These are phyloP conservation scores for Drosophila virilis DNA, from an alignment of 1,140 invertebrate genomes.

Conservation along the genomic window DNA sequence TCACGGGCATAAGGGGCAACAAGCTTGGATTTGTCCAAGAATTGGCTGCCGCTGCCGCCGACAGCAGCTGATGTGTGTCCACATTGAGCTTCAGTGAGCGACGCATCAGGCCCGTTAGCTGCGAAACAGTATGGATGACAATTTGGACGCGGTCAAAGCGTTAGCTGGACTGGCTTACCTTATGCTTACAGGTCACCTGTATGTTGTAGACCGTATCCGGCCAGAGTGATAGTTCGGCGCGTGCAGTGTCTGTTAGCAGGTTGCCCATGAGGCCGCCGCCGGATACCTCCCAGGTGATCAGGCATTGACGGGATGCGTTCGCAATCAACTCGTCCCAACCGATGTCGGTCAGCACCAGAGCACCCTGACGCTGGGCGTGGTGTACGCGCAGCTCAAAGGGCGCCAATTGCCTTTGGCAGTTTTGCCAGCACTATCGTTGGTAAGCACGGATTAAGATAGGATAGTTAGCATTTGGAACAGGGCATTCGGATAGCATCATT, in stretches of 20 bases:
- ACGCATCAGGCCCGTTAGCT: slow-evolving; percentile 77
- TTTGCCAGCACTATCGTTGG: slow-evolving; percentile 73
- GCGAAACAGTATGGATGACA: slow-evolving; percentile 30
- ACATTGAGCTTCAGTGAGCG: slow-evolving; percentile 77
- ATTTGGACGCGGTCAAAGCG: not conserved
- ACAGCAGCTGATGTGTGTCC: slow-evolving; percentile 70
- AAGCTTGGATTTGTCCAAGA: slow-evolving; percentile 8
- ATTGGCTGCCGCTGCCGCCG: slow-evolving; percentile 41
- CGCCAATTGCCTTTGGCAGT: slow-evolving; percentile 61
- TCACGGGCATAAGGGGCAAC: not conserved
- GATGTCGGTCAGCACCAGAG: slow-evolving; percentile 90
- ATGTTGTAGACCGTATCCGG: slow-evolving; percentile 92
- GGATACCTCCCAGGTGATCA: slow-evolving; percentile 93
- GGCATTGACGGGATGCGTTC: slow-evolving; percentile 87
- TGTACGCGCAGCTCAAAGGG: slow-evolving; percentile 64
- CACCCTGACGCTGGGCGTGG: slow-evolving; percentile 74
- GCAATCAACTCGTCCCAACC: slow-evolving; percentile 88
- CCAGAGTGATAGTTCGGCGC: slow-evolving; percentile 91
- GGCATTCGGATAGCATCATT: not conserved
- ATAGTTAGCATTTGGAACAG: not conserved
- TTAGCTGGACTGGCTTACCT: slow-evolving; percentile 58
- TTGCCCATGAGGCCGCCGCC: slow-evolving; percentile 93
- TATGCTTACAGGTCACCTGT: slow-evolving; percentile 87
- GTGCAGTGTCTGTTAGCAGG: slow-evolving; percentile 91
- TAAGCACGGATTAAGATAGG: not conserved